Conservation (phyloP, 2,797 vertebrate species). For the Protosalanx chinensis region DNA sequence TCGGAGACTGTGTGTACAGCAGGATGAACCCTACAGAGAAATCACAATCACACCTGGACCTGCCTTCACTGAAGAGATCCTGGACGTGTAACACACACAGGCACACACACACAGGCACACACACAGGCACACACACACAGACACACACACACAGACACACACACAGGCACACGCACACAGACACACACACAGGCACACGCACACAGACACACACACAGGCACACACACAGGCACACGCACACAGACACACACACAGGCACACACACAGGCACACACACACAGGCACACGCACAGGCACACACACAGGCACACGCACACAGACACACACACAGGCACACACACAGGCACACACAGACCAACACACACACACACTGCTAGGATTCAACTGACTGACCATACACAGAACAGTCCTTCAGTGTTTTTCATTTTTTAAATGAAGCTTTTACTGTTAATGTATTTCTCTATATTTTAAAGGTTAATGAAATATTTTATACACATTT, state of each 20-base stretch:
- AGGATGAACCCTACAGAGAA: constrained; percentile 53
- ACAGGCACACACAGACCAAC: background rate
- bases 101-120: background rate
- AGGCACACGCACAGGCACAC: background rate
- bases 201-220: background rate
- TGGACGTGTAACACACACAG: background rate
- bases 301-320: background rate
- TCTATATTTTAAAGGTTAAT: background rate
- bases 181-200: background rate
- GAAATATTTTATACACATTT: background rate
- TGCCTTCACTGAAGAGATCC: background rate
- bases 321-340: background rate
- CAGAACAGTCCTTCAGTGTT: too few species aligned
- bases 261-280: background rate
- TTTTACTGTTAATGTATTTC: background rate
- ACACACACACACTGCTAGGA: too few species aligned
- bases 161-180: background rate
- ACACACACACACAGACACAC: background rate
- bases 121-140: too few species aligned
- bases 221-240: background rate
- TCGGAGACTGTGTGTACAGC: constrained; percentile 43
- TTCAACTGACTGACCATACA: too few species aligned
- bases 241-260: too few species aligned
- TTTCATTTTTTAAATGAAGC: too few species aligned
- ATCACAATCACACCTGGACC: constrained; percentile 46